Evolutionary conservation across 2,113 vertebrate genomes (phyloP).

Genomic region (Grammomys surdaster): DNA sequence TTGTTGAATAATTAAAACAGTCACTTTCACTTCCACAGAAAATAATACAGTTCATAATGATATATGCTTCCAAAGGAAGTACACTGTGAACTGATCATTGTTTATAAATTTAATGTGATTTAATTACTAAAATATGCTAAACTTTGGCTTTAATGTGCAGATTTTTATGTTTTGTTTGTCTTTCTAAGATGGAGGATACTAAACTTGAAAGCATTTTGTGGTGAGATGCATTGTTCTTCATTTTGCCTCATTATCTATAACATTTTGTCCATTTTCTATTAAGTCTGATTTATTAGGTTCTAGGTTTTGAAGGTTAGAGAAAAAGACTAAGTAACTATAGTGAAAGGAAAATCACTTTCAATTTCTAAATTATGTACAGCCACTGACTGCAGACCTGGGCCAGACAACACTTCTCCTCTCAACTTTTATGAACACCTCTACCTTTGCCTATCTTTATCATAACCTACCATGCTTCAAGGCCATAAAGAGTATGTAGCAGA

Average conservation of each 20-base stretch:
- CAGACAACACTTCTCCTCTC: background rate
- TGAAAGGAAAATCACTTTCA: constrained; percentile 62
- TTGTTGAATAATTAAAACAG: background rate
- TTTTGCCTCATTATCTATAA: constrained; percentile 17
- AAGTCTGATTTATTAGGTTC: constrained; percentile 47
- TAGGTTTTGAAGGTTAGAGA: constrained; percentile 24
- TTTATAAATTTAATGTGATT: background rate
- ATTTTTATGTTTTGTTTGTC: background rate
- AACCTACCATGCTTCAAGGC: constrained; percentile 43
- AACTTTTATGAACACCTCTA: background rate
- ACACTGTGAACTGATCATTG: background rate
- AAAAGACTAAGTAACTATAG: background rate
- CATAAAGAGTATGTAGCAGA: constrained; percentile 23
- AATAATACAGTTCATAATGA: background rate
- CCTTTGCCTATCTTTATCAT: constrained; percentile 2
- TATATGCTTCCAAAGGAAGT: background rate
- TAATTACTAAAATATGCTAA: background rate
- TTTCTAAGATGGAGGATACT: background rate
- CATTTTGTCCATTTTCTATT: constrained; percentile 26
- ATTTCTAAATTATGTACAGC: background rate
- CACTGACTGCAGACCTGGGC: background rate
- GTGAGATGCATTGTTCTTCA: background rate
- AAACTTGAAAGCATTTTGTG: background rate
- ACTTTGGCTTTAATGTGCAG: background rate
- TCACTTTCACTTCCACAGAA: background rate